Evolutionary conservation across 2,113 vertebrate species (phyloP).

Genomic region (Calypte anna): DNA sequence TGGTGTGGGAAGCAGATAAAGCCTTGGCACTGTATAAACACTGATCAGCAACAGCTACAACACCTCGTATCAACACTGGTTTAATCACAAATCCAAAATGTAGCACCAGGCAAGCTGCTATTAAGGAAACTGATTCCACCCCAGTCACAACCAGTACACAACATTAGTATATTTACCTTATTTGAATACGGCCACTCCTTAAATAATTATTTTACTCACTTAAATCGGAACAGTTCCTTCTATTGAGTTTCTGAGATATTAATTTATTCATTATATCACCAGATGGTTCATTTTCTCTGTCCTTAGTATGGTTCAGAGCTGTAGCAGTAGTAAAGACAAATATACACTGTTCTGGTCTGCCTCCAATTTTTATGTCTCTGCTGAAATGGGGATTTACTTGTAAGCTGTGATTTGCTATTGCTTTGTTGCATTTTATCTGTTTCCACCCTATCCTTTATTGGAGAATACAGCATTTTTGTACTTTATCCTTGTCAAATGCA

Average conservation of each 20-base stretch:
- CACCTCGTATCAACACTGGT: not conserved
- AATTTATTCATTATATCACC: not conserved
- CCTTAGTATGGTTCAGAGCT: not conserved
- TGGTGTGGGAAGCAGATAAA: not conserved
- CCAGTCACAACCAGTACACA: not conserved
- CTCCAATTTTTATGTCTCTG: not conserved
- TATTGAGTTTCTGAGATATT: not conserved
- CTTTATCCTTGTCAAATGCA: not conserved
- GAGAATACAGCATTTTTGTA: not conserved
- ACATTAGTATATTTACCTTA: not conserved
- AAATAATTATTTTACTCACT: not conserved
- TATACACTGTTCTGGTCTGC: not conserved
- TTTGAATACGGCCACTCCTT: not conserved
- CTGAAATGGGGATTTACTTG: not conserved
- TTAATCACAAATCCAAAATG: not conserved
- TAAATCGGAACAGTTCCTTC: not conserved
- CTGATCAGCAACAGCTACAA: not conserved
- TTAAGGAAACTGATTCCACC: not conserved
- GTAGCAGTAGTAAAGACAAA: not conserved
- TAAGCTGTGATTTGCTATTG: not conserved
- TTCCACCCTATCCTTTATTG: not conserved
- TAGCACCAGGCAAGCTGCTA: not conserved
- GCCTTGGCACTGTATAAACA: accelerated
- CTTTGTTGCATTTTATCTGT: not conserved
- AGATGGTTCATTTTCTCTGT: not conserved